Base-by-base conservation (phyloP, 2,113 vertebrate species). In the Lagopus muta region DNA sequence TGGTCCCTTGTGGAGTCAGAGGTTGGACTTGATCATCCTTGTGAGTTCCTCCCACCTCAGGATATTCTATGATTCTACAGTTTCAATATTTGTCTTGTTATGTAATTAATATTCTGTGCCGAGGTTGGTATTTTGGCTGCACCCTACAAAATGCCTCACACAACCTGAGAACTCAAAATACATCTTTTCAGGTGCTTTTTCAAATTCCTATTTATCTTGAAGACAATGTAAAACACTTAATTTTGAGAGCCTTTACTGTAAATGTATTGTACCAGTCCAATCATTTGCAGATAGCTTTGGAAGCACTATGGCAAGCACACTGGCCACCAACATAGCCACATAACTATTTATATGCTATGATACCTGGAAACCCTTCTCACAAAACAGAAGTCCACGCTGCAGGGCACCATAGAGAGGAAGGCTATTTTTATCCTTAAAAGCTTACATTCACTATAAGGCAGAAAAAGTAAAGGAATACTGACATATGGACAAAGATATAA, bases 361-460 rank as follows among this genome's bases (percentile, higher is more conserved):
- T 6, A 65, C 83, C 82, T 94, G 90, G 86, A 95, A 90, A 94
- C 48, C n/a, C 48, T 69, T 72, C 77, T 61, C 58, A 75, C 17
- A 48, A 86, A 93, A 58, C 89, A 94, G 86, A 95, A 95, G 92
- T 73, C 70, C 30, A 38, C 86, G 52, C 92, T 50, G 81, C 70
- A 58, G 89, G 95, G 58, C 64, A 66, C 77, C 62, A 18, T 18
- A 40, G 11, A 72, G 15, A 81, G 11, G 50, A 93, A 88, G 57
- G 70, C 86, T 86, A 82, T 88, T 88, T 94, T 57, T 95, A 72
- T 72, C 52, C 65, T 48, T 13, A 65, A 54, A 25, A 69, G 22
- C 21, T 83, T 74, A 58, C 7, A 36, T 30, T 30, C 47, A 19
- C 8, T 58, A 8, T 38, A 72, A 84, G 27, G 58, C n/a, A 73